Evolutionary conservation across 2,888 invertebrate genomes (phyloP), one percentile per base, ranked within the genome.

Genomic region (Ectemnius cavifrons): DNA sequence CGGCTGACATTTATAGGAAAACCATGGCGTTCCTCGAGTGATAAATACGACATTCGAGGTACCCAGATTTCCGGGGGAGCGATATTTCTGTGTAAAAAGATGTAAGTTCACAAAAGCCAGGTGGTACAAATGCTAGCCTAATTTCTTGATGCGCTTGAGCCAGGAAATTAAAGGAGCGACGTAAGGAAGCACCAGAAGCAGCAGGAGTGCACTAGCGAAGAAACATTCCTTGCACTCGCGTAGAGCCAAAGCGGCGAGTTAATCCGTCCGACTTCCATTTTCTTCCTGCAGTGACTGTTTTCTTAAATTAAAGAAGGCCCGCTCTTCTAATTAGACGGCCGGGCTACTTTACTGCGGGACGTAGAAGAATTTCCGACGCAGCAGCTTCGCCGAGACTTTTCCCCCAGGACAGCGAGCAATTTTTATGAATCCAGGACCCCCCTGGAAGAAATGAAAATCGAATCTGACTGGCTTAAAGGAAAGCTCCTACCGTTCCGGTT

Each of bases 201-300:
- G 47, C 4, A 2, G 47, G 47, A 47, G 2, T 47, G 2, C 16
- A 16, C 4, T 16, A 14, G 14, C 1, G 16, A 52, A 13, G 14
- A 52, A 52, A 52, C n/a, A 52, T 52, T 52, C 14, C n/a, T 5
- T 11, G 52, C 52, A 4, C 52, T 14, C 16, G 14, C 52, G 8
- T 37, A 6, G 8, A 37, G 37, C 13, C 52, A 52, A 16, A 52
- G 52, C 52, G 6, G 52, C 52, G 52, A 52, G 52, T 52, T 52
- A 52, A 52, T 52, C 52, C 52, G 52, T 52, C 16, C n/a, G 16
- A 52, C 52, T 52, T 52, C 52, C 52, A 52, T 16, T 52, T 52
- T 52, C n/a, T 13, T 52, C 13, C 52, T 52, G 52, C 52, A 14
- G 52, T 16, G 52, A 52, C 52, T 52, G 52, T 52, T 52, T 52